These are phyloP conservation scores for Clarias gariepinus DNA, from an alignment of 2,113 vertebrate species.

Conservation along the genomic window DNA sequence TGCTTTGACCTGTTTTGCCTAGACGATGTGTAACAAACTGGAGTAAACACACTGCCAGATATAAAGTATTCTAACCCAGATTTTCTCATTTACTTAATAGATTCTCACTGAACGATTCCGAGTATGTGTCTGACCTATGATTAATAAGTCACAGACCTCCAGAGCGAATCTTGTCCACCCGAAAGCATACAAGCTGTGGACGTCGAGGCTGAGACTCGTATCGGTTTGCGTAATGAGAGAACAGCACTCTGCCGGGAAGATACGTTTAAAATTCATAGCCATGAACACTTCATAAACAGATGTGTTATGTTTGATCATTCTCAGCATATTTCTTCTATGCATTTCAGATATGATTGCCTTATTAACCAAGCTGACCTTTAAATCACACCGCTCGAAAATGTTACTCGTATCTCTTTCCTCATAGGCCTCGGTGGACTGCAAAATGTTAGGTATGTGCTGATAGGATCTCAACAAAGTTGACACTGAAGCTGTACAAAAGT, in stretches of 20 bases:
- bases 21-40: conserved; percentile 37
- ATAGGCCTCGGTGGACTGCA: conserved; percentile 30
- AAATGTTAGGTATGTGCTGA: conserved; percentile 46
- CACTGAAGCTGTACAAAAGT: conserved; percentile 43
- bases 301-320: conserved; percentile 44
- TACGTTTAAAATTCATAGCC: conserved; percentile 25
- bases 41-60: conserved; percentile 22
- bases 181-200: not conserved
- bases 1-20: conserved; percentile 44
- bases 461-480: conserved; percentile 44
- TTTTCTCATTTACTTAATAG: conserved; percentile 43
- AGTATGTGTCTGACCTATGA: conserved; percentile 16
- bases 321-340: conserved; percentile 37
- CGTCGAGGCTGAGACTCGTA: not conserved
- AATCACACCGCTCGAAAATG: conserved; percentile 42
- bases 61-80: conserved; percentile 31
- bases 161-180: not conserved
- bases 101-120: conserved; percentile 29
- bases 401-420: conserved; percentile 33
- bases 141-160: conserved; percentile 16
- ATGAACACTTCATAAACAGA: conserved; percentile 21
- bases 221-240: conserved; percentile 22
- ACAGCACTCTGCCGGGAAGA: not conserved
- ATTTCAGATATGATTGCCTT: conserved; percentile 41
- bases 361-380: conserved; percentile 50